These are phyloP conservation scores for Tineola bisselliella DNA, from an alignment of 2,888 invertebrate genomes.

Conservation along the genomic window DNA sequence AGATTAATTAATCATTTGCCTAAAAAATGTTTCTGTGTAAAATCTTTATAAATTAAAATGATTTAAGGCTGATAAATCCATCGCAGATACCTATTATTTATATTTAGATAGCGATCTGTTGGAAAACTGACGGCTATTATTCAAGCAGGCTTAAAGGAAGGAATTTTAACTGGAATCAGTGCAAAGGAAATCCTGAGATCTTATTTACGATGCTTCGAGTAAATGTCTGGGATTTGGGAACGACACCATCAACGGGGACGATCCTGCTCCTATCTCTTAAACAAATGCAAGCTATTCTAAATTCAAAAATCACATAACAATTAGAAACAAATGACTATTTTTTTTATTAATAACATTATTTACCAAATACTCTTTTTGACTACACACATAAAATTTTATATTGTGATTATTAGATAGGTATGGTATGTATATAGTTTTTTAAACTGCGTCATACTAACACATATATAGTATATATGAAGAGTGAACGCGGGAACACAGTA, in stretches of 20 bases:
- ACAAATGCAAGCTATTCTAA: not conserved
- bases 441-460: not conserved
- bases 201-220: slow-evolving; percentile 8
- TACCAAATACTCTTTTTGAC: too few relatives aligned
- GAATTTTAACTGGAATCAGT: slow-evolving; percentile 8
- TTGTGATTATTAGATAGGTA: too few relatives aligned
- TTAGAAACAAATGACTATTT: too few relatives aligned
- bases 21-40: not conserved
- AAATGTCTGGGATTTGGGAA: not conserved
- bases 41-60: slow-evolving; percentile 3
- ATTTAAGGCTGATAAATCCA: not conserved
- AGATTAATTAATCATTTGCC: not conserved
- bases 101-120: slow-evolving; percentile 3
- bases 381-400: too few relatives aligned
- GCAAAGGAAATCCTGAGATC: slow-evolving; percentile 8
- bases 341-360: too few relatives aligned
- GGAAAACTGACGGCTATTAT: not conserved
- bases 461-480: not conserved
- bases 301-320: too few relatives aligned
- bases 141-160: not conserved
- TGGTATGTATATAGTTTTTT: not conserved
- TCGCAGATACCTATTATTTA: slow-evolving; percentile 1
- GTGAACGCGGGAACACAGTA: not conserved
- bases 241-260: not conserved
- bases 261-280: not conserved